These are phyloP conservation scores for Phymanthus crucifer DNA, from an alignment of 92 coral and sea anemone genomes.

Conservation along the genomic window DNA sequence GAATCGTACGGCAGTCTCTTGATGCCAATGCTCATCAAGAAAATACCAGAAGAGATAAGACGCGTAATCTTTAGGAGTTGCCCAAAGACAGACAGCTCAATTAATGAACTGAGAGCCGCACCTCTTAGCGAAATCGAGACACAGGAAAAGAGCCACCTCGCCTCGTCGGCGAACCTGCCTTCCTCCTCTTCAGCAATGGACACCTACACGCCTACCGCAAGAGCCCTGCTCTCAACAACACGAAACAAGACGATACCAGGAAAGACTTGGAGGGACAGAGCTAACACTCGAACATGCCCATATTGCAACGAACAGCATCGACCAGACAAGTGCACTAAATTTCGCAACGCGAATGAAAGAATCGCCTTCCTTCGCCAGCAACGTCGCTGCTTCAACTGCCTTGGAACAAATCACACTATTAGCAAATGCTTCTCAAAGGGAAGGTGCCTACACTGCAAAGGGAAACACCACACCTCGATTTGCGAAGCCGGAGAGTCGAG, in stretches of 20 bases:
- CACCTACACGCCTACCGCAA: not conserved
- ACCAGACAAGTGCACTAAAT: not conserved
- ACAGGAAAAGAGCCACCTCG: slow-evolving; percentile 21
- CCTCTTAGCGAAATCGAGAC: slow-evolving; percentile 26
- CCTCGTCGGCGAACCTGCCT: not conserved
- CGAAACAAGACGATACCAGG: not conserved
- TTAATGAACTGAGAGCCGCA: slow-evolving; percentile 9
- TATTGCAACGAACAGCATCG: slow-evolving; percentile 5
- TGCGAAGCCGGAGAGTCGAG: not conserved
- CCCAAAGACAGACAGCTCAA: slow-evolving; percentile 22
- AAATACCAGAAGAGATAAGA: slow-evolving; percentile 32
- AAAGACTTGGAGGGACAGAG: not conserved
- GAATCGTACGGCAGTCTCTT: slow-evolving; percentile 14
- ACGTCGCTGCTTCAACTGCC: slow-evolving; percentile 12
- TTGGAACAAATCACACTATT: not conserved
- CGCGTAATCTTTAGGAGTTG: slow-evolving; percentile 25
- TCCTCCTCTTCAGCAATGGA: not conserved
- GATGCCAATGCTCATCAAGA: slow-evolving; percentile 32
- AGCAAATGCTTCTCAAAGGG: slow-evolving; percentile 7
- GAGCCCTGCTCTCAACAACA: slow-evolving; percentile 11
- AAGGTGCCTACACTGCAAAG: not conserved
- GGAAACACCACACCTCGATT: slow-evolving; percentile 3
- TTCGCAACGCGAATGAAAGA: not conserved
- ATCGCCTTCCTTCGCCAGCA: not conserved
- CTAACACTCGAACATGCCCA: not conserved